These are phyloP conservation scores for Plebejus argus DNA, from an alignment of 2,888 invertebrate species.

Conservation along the genomic window DNA sequence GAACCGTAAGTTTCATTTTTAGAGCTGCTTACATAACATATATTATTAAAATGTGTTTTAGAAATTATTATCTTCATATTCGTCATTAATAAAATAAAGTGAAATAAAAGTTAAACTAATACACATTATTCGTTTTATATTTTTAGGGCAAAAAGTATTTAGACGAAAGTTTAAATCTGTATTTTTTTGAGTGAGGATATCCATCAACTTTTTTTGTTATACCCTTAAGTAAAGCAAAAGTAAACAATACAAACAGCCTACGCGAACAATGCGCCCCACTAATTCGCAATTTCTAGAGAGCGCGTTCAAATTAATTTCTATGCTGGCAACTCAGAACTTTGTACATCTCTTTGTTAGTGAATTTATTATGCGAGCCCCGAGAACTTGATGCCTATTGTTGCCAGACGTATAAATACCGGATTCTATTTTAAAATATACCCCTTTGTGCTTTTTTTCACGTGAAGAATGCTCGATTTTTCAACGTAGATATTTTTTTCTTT, in stretches of 20 bases:
- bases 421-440: conserved; percentile 20
- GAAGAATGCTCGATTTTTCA: conserved; percentile 17
- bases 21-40: no score
- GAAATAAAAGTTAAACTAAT: no score
- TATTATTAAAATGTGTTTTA: no score
- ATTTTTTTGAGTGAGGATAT: no score
- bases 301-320: conserved; percentile 39
- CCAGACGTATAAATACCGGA: conserved; percentile 29
- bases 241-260: conserved; percentile 18
- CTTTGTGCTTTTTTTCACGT: conserved; percentile 10
- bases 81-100: no score
- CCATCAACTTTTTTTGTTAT: no score
- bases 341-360: conserved; percentile 40
- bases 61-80: no score
- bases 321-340: conserved; percentile 40
- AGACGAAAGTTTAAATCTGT: neutral
- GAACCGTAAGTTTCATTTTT: no score
- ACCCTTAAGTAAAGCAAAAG: neutral
- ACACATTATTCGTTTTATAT: no score
- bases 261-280: conserved; percentile 26
- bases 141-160: neutral
- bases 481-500: neutral
- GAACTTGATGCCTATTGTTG: conserved; percentile 37
- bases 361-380: conserved; percentile 38
- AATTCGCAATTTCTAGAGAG: conserved; percentile 38